Base-by-base conservation (phyloP, 1,140 invertebrate species). In the Steinernema khuongi region DNA sequence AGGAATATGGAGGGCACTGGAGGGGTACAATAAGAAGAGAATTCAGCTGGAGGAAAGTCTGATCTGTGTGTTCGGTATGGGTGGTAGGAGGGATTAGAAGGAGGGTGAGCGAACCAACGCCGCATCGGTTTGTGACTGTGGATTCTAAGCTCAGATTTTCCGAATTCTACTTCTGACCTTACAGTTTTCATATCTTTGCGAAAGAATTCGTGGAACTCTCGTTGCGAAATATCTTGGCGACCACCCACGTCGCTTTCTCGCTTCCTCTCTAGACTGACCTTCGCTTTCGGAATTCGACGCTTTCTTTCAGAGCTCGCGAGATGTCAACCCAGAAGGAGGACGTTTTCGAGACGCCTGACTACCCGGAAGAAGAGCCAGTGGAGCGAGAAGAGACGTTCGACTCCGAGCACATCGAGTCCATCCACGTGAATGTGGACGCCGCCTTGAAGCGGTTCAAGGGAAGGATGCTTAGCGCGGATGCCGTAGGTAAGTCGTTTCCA, bases 401-500 rank as follows among this genome's bases (percentile, higher is more conserved):
- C 14, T 60, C 50, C 4, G 50, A 60, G 50, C 50, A 60, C 50
- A 60, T 60, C 50, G 50, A 60, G 26, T 60, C 50, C 11, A 60
- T 77, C 28, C 77, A 79, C 18, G 68, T 78, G 43, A 76, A 78
- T 50, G 67, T 78, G 18, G 76, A 77, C 19, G 75, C 68, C 4
- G 77, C 77, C 18, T n/a, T 70, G 44, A 78, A 78, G 36, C 60
- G 71, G 31, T 78, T 75, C 76, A 66, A 69, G 17, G 73, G 67
- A n/a, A 29, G 76, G n/a, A 68, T 78, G 68, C 72, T 78, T 22
- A 78, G 68, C 76, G 67, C 41, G 17, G 36, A 72, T n/a, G 33
- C 32, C 11, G 68, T 71, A 18, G 77, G 77, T 78, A 70, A 67
- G 73, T 75, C 31, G 19, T 17, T 22, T 11, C 1, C 22, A 11